Evolutionary conservation across 2,888 invertebrate genomes (phyloP), one percentile per base, ranked within the genome.

Genomic region (Caenorhabditis becei): DNA sequence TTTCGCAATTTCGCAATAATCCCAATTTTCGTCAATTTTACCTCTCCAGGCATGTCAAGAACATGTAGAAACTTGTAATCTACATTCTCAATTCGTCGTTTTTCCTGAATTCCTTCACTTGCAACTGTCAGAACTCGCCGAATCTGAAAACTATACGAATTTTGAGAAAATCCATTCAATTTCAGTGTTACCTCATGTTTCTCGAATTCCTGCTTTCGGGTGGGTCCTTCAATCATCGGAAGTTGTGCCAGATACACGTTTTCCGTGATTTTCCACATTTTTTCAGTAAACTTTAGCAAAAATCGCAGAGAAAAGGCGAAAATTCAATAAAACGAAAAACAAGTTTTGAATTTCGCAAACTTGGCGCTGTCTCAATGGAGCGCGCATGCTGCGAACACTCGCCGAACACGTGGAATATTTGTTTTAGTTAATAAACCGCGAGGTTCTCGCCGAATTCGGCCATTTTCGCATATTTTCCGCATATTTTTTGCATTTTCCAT

Each of bases 181-280:
- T n/a, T n/a, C n/a, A n/a, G n/a, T n/a, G 8, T 56, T 32, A 78
- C 78, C 7, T 71, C 20, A 23, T 79, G 44, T 51, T 72, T 79
- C 28, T 26, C 7, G 5, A 79, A 67, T n/a, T 47, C 56, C 23
- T 72, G 53, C 0, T 62, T 49, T 4, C 24, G 35, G 1, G 54
- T 67, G 0, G 72, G 66, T 0, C 66, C 78, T 16, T 53, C 20
- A n/a, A 79, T 62, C 47, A 67, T 71, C 4, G 71, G 54, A 23
- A 37, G 51, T 54, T 78, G 78, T 10, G 78, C 78, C 56, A 79
- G 18, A 62, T 56, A 79, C 16, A 79, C 26, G 37, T 54, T 47
- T 16, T 79, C 78, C 0, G 62, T 72, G 16, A 79, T 63, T 63
- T 72, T 67, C 79, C 79, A 74, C 72, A 79, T 79, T 49, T 20